phyloP scores from a whole-genome alignment of 2,888 invertebrate species.

The Plagiodera versicolora region DNA sequence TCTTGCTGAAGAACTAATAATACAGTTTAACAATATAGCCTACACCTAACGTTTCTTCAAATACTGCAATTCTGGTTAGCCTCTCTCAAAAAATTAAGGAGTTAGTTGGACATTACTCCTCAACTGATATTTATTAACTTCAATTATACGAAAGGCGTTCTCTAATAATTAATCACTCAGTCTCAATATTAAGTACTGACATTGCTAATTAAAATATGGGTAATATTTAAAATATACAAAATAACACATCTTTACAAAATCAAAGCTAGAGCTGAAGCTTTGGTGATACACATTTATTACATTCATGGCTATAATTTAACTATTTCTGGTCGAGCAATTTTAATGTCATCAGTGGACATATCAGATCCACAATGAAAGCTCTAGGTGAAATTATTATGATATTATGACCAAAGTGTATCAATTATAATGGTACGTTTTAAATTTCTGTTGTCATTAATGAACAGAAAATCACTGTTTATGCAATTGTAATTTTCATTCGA shows the following conservation, averaged over 20 bases:
- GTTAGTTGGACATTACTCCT: neutral
- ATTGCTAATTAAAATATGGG: slow-evolving; percentile 22
- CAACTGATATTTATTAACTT: too few species aligned
- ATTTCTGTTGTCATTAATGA: too few species aligned
- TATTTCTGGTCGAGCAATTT: slow-evolving; percentile 4
- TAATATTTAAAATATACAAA: slow-evolving; percentile 33
- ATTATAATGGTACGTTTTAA: too few species aligned
- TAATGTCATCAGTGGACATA: too few species aligned
- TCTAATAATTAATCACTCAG: slow-evolving; percentile 15
- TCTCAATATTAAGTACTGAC: slow-evolving; percentile 35
- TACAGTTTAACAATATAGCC: slow-evolving; percentile 24
- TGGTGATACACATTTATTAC: slow-evolving; percentile 31
- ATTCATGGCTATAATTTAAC: slow-evolving; percentile 32
- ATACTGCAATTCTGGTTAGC: slow-evolving; percentile 19
- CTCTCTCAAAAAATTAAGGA: slow-evolving; percentile 10
- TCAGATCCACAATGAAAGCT: too few species aligned
- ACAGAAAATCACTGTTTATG: too few species aligned
- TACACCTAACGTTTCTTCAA: slow-evolving; percentile 14
- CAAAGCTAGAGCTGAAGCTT: slow-evolving; percentile 21
- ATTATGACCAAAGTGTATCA: too few species aligned
- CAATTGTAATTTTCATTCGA: too few species aligned
- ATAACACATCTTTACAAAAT: slow-evolving; percentile 34
- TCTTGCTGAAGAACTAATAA: slow-evolving; percentile 25
- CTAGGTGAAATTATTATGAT: too few species aligned
- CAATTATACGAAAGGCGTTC: neutral